Conservation (phyloP, 2,113 vertebrate genomes). For the Phylloscopus trochilus region DNA sequence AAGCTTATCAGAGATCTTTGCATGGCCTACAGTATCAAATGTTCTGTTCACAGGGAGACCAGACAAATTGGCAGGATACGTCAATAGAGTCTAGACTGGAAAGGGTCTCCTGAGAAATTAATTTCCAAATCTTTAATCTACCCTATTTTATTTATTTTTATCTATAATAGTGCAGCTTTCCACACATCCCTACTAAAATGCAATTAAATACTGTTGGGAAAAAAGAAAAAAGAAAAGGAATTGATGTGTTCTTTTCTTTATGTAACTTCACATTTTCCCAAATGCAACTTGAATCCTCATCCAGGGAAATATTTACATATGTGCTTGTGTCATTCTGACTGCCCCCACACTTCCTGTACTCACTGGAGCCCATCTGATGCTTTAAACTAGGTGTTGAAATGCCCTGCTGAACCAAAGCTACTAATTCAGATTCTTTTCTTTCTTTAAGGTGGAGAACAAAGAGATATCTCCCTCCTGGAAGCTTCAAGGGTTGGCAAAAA, state of each 20-base stretch:
- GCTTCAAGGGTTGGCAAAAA: neutral
- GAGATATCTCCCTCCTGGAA: neutral
- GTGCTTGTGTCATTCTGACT: neutral
- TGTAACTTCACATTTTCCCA: neutral
- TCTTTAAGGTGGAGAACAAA: neutral
- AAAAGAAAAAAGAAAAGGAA: neutral
- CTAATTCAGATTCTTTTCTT: neutral
- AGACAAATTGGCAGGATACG: constrained; percentile 13
- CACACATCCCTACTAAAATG: neutral
- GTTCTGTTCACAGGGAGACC: constrained; percentile 14
- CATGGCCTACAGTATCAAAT: neutral
- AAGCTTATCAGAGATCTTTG: constrained; percentile 30
- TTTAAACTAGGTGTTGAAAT: neutral
- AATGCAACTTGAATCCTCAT: neutral
- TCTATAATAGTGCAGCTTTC: neutral
- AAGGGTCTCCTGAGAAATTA: constrained; percentile 1
- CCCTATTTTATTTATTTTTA: neutral
- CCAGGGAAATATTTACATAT: neutral
- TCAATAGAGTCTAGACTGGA: constrained; percentile 9
- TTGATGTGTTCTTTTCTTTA: neutral
- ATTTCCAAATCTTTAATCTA: neutral
- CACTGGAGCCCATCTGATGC: neutral
- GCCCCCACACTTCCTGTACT: neutral
- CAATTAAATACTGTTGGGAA: neutral
- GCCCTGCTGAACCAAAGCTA: neutral